These are phyloP conservation scores for Lates calcarifer DNA, from an alignment of 2,113 vertebrate species.

Conservation along the genomic window DNA sequence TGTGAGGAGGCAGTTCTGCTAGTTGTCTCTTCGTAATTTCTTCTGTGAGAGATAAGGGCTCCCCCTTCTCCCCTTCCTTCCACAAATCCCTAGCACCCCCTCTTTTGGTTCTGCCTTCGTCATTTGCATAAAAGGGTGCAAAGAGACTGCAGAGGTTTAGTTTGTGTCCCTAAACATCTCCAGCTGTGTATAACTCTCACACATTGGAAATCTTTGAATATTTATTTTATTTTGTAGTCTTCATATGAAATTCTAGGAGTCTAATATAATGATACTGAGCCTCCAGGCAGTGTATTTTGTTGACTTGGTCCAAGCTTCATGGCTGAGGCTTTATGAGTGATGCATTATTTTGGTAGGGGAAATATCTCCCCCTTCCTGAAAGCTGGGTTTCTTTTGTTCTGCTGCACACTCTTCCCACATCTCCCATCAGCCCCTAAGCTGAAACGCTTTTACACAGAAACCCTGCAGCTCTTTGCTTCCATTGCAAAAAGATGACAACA, in stretches of 20 bases:
- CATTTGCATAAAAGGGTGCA: conserved; percentile 72
- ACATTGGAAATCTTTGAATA: background rate
- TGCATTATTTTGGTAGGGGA: background rate
- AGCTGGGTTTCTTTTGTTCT: conserved; percentile 26
- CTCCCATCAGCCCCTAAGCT: conserved; percentile 32
- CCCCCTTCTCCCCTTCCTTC: background rate
- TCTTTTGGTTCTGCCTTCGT: conserved; percentile 45
- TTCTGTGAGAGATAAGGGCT: conserved; percentile 3
- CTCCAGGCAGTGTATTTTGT: background rate
- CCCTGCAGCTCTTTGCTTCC: conserved; percentile 62
- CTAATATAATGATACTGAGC: background rate
- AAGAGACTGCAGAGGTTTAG: conserved; percentile 68
- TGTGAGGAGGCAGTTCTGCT: conserved; percentile 20
- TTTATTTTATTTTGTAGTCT: background rate
- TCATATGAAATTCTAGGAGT: background rate
- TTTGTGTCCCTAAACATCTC: conserved; percentile 25
- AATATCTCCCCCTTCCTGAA: background rate
- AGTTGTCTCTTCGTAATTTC: conserved; percentile 1
- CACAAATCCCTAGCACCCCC: background rate
- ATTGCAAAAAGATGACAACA: conserved; percentile 67
- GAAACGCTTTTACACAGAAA: conserved; percentile 39
- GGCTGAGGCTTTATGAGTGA: background rate
- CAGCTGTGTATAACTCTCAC: background rate
- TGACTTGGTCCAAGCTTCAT: background rate
- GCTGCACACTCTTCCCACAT: background rate